phyloP scores from a whole-genome alignment of 2,888 invertebrate species.

The Phlogophora meticulosa region DNA sequence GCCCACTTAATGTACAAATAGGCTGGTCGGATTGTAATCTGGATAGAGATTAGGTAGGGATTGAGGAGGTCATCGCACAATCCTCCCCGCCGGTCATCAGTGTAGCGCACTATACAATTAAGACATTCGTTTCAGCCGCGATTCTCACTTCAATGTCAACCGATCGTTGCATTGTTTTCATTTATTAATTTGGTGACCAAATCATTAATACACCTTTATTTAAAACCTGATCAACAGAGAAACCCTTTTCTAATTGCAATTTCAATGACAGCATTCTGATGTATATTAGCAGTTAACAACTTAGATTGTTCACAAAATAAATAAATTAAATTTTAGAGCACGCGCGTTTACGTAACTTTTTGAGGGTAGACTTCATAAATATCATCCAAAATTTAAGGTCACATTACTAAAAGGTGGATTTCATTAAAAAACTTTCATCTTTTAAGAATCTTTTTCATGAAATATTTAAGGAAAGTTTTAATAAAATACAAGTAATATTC shows the following conservation, averaged over 20 bases:
- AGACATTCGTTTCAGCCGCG: conserved; percentile 45
- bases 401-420: conserved; percentile 35
- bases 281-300: background rate
- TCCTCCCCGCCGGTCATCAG: conserved; percentile 54
- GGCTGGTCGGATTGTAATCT: conserved; percentile 77
- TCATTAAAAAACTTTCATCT: conserved; percentile 45
- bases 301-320: conserved; percentile 21
- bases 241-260: background rate
- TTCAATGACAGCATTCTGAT: background rate
- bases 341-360: conserved; percentile 3
- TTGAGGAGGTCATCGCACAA: conserved; percentile 71
- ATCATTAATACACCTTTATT: background rate
- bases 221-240: background rate
- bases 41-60: conserved; percentile 73
- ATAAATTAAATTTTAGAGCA: conserved; percentile 24
- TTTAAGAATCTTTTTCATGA: conserved; percentile 21
- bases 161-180: conserved; percentile 28
- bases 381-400: conserved; percentile 21
- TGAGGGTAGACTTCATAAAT: conserved; percentile 15
- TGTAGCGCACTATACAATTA: conserved; percentile 46
- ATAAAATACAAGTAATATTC: conserved; percentile 29
- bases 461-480: conserved; percentile 32
- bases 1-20: conserved; percentile 78
- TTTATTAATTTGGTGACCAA: background rate
- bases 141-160: conserved; percentile 32